Percentiles rank a stretch among this genome's conserved stretches.
phyloP scores from a whole-genome alignment of 2,113 vertebrate species.

The Fregetta grallaria region DNA sequence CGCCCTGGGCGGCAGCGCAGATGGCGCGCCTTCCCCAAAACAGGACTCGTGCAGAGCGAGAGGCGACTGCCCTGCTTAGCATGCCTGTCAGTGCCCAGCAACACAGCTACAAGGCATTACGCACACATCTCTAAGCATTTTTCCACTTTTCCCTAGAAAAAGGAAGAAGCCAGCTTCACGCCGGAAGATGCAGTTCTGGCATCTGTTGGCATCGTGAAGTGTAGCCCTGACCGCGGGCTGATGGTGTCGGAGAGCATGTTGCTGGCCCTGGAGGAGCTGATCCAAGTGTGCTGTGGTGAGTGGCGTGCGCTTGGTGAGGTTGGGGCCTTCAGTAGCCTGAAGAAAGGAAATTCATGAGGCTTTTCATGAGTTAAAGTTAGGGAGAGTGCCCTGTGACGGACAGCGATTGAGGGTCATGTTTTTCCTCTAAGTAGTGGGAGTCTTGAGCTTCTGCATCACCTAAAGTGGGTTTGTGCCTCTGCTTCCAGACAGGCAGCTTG shows the following conservation, averaged over 20 bases:
- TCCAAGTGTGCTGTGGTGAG: constrained; percentile 83
- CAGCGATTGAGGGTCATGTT: accelerated
- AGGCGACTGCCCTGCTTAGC: neutral
- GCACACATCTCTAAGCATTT: accelerated
- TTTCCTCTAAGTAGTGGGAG: accelerated
- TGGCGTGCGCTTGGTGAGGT: accelerated
- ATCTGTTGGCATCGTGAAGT: constrained; percentile 77
- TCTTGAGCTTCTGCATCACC: accelerated
- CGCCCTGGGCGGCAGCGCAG: accelerated
- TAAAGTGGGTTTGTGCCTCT: neutral
- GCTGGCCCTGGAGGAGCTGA: constrained; percentile 74
- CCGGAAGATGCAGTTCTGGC: constrained; percentile 67
- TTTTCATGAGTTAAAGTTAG: accelerated
- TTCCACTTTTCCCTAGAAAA: neutral
- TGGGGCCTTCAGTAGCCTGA: accelerated
- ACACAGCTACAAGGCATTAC: accelerated
- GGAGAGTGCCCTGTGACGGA: accelerated
- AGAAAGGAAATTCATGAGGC: accelerated
- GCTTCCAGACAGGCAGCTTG: too few relatives aligned
- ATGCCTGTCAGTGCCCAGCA: accelerated
- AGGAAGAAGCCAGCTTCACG: neutral
- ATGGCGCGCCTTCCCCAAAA: accelerated
- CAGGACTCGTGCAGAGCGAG: accelerated
- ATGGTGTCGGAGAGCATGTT: constrained; percentile 69
- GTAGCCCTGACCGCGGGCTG: constrained; percentile 62